These are phyloP conservation scores for Myiopsitta monachus DNA, from an alignment of 2,113 vertebrate genomes.

Conservation along the genomic window DNA sequence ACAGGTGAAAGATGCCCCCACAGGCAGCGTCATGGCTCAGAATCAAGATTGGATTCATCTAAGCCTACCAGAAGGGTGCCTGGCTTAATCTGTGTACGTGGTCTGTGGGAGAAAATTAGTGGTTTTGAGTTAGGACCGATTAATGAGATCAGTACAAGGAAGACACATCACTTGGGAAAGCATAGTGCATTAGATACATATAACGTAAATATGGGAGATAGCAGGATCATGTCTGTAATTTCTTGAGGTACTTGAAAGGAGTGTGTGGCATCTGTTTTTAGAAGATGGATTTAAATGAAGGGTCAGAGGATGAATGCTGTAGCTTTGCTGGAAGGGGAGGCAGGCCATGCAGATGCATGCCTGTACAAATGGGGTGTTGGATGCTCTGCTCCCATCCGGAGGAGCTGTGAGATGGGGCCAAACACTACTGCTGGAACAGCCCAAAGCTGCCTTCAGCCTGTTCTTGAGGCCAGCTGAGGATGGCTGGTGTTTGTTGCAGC, in stretches of 20 bases:
- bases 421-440: background rate
- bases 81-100: background rate
- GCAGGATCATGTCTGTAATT: background rate
- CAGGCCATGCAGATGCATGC: fast-evolving
- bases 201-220: background rate
- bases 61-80: fast-evolving
- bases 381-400: fast-evolving
- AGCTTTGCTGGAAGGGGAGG: background rate
- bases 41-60: background rate
- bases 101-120: background rate
- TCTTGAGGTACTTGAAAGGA: background rate
- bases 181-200: fast-evolving
- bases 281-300: background rate
- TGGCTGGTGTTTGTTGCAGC: background rate
- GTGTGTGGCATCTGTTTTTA: background rate
- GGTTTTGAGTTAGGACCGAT: background rate
- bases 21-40: background rate
- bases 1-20: background rate
- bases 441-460: background rate
- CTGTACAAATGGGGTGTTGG: fast-evolving
- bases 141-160: background rate
- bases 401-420: background rate
- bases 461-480: background rate
- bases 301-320: background rate
- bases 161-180: background rate